Evolutionary conservation across 2,888 invertebrate species (phyloP).

Genomic region (Acheta domesticus): DNA sequence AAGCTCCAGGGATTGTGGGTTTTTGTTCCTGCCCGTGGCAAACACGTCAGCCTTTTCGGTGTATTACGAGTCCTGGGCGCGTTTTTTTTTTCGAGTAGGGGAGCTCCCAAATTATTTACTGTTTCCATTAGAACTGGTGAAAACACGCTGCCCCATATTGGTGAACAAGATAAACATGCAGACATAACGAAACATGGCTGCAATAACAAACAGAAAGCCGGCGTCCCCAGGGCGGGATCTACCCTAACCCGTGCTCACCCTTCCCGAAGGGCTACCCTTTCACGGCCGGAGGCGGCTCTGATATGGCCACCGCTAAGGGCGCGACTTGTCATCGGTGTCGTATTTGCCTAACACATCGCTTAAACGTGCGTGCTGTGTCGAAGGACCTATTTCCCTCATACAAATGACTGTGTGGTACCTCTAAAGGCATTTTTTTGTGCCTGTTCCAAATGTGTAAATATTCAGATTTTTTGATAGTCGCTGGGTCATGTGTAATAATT

Average conservation of each 20-base stretch:
- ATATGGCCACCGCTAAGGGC: no score
- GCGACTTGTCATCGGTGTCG: no score
- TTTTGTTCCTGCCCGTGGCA: neutral
- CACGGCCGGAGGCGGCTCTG: no score
- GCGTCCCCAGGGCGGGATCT: neutral
- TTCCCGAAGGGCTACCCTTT: neutral
- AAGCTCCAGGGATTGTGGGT: neutral
- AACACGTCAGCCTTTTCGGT: neutral
- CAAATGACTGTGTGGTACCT: no score
- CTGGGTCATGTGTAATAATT: no score
- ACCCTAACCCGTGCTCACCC: neutral
- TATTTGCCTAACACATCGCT: no score
- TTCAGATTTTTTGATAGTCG: no score
- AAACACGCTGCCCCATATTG: neutral
- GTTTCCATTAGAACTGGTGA: constrained; percentile 11
- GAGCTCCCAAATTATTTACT: neutral
- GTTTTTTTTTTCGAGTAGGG: neutral
- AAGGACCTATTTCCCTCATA: no score
- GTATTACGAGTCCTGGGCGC: neutral
- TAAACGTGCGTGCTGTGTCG: no score
- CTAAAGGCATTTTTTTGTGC: no score
- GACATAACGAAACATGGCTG: neutral
- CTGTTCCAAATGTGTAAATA: no score
- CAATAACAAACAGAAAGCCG: neutral
- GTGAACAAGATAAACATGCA: constrained; percentile 8